phyloP scores from a whole-genome alignment of 2,797 vertebrate species.

The Pseudotriccus pelzelni region DNA sequence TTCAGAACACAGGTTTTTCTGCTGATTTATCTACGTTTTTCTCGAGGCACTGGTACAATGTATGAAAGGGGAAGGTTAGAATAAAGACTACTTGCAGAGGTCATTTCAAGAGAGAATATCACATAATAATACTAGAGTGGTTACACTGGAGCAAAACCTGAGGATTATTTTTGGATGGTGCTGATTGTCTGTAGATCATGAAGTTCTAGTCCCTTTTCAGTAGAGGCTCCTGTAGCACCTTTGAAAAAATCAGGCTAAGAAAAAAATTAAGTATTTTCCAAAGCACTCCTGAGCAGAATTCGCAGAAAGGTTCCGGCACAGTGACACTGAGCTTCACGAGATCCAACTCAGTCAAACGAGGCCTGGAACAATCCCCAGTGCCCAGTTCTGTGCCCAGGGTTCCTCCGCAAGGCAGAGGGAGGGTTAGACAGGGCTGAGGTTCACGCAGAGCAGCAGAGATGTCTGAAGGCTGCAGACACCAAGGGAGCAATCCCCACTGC shows the following conservation, averaged over 20 bases:
- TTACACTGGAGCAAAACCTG: not conserved
- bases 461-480: not conserved
- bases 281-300: not conserved
- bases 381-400: not conserved
- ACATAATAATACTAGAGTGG: not conserved
- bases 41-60: not conserved
- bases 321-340: not conserved
- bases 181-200: not conserved
- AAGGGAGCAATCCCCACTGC: not conserved
- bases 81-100: not conserved
- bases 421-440: not conserved
- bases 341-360: not conserved
- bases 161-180: not conserved
- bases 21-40: not conserved
- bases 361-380: not conserved
- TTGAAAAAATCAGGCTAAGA: slow-evolving; percentile 1
- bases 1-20: not conserved
- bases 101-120: not conserved
- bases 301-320: not conserved
- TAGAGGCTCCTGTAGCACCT: not conserved
- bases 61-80: not conserved
- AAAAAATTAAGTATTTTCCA: not conserved
- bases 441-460: not conserved
- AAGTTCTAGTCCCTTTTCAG: not conserved
- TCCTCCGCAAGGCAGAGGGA: not conserved